Evolutionary conservation across 2,113 vertebrate species (phyloP).

Genomic region (Merops nubicus): DNA sequence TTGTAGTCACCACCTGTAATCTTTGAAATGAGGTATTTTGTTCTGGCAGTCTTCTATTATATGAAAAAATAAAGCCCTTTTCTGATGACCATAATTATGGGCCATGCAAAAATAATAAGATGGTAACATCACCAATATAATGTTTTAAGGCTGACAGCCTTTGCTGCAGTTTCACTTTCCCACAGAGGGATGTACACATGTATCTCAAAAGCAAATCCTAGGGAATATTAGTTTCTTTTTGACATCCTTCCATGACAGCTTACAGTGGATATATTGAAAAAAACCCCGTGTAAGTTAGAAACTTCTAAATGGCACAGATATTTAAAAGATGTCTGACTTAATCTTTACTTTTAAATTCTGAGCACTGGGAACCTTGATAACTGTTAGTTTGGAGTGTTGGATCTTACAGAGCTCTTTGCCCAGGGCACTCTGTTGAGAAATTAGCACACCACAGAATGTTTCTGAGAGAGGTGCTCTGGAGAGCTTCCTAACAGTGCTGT

Average conservation of each 20-base stretch:
- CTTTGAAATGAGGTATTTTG: background rate
- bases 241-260: background rate
- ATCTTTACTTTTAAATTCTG: background rate
- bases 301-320: background rate
- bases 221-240: background rate
- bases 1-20: background rate
- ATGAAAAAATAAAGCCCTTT: background rate
- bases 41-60: background rate
- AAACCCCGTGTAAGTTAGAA: too few species aligned
- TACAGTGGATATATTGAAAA: background rate
- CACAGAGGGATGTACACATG: background rate
- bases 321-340: background rate
- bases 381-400: background rate
- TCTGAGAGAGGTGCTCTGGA: background rate
- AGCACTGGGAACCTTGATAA: background rate
- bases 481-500: background rate
- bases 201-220: background rate
- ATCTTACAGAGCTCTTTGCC: background rate
- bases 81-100: background rate
- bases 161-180: background rate
- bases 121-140: background rate
- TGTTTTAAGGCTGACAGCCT: background rate
- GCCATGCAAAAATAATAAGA: background rate
- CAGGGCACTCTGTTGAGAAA: rapidly evolving
- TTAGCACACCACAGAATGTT: background rate